Conservation (phyloP, 2,113 vertebrate genomes). For the Pogonocichla stellata region DNA sequence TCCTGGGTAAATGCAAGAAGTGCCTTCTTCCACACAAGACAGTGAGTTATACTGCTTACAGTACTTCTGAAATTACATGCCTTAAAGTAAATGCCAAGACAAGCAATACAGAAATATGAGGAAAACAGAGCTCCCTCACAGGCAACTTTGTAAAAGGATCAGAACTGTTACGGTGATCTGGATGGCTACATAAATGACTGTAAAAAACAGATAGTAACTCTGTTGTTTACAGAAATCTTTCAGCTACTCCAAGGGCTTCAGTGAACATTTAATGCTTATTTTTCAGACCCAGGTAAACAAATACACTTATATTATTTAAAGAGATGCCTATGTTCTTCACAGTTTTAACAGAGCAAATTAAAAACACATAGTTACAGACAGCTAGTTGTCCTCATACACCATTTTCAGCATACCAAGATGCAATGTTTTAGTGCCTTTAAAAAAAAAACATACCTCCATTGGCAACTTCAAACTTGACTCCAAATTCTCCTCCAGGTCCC, state of each 20-base stretch:
- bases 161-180: not conserved
- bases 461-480: slow-evolving; percentile 95
- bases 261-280: not conserved
- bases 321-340: not conserved
- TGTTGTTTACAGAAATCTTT: not conserved
- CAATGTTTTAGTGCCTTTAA: not conserved
- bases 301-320: not conserved
- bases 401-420: not conserved
- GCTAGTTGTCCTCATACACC: not conserved
- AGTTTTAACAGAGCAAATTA: not conserved
- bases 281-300: not conserved
- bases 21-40: not conserved
- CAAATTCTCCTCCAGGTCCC: slow-evolving; percentile 94
- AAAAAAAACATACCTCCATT: slow-evolving; percentile 86
- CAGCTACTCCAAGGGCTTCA: not conserved
- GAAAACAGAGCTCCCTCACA: not conserved
- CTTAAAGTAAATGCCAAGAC: not conserved
- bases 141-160: not conserved
- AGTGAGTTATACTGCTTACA: not conserved
- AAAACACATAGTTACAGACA: not conserved
- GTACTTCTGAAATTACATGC: not conserved
- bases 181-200: not conserved
- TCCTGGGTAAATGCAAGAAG: not conserved
- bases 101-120: not conserved
- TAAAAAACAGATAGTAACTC: not conserved